Percentiles rank a stretch among this genome's conserved stretches.
These are phyloP conservation scores for Muricea muricata DNA, from an alignment of 92 coral and sea anemone genomes.

Conservation along the genomic window DNA sequence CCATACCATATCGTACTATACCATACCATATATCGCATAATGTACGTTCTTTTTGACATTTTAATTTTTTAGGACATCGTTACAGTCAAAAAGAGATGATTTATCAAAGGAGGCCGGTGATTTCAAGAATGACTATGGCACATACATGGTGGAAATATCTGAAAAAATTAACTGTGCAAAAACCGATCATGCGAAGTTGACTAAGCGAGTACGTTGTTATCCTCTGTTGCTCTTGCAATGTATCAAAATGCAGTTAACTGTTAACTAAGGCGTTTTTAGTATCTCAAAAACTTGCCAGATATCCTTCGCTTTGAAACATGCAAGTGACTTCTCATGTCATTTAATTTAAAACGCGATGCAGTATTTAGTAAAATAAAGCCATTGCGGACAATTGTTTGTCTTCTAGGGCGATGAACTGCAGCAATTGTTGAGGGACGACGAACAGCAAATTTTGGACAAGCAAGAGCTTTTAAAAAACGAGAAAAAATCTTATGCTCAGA, in stretches of 20 bases:
- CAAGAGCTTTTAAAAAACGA: slow-evolving; percentile 85
- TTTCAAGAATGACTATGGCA: slow-evolving; percentile 87
- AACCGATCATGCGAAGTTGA: slow-evolving; percentile 79
- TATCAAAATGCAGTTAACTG: no score
- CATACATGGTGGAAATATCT: slow-evolving; percentile 91
- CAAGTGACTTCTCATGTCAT: no score
- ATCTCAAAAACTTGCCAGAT: no score
- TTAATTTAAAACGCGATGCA: no score
- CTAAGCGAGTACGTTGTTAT: slow-evolving; percentile 81
- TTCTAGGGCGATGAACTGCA: slow-evolving; percentile 86
- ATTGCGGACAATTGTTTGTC: no score
- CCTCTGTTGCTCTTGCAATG: no score
- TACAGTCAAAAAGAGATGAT: slow-evolving; percentile 82
- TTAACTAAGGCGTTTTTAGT: no score
- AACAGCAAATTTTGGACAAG: slow-evolving; percentile 76
- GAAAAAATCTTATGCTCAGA: slow-evolving; percentile 78
- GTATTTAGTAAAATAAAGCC: no score
- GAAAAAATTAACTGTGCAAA: slow-evolving; percentile 84
- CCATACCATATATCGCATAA: not conserved
- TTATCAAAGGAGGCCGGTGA: slow-evolving; percentile 88
- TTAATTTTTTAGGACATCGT: slow-evolving; percentile 74
- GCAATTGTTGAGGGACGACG: slow-evolving; percentile 83
- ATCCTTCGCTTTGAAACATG: no score
- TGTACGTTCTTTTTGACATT: no score
- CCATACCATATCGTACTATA: not conserved